These are phyloP conservation scores for Pachycephala philippinensis DNA, from an alignment of 2,113 vertebrate species.

Conservation along the genomic window DNA sequence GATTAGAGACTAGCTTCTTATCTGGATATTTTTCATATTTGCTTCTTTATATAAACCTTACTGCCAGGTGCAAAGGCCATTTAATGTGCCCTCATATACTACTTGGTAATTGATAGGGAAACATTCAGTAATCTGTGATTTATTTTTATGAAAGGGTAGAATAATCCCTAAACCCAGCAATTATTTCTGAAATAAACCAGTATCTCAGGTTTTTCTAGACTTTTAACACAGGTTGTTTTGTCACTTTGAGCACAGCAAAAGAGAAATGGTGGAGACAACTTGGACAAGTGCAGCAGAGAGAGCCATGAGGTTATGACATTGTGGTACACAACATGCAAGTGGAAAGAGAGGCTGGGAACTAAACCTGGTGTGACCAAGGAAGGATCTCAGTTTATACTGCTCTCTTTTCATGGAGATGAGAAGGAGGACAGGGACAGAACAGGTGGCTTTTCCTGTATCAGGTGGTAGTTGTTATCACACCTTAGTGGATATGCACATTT, in stretches of 20 bases:
- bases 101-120: neutral
- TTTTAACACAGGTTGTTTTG: neutral
- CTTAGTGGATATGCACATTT: fast-evolving
- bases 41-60: neutral
- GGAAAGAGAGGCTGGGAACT: neutral
- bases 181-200: neutral
- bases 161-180: neutral
- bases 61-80: neutral
- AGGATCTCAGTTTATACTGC: neutral
- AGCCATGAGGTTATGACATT: neutral
- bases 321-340: neutral
- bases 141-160: neutral
- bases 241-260: neutral
- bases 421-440: neutral
- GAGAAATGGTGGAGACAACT: neutral
- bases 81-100: neutral
- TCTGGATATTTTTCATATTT: neutral
- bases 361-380: neutral
- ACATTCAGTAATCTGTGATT: neutral
- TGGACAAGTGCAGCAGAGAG: neutral
- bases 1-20: neutral
- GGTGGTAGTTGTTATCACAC: neutral
- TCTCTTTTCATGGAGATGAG: neutral
- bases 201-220: neutral
- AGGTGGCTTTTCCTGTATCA: neutral